Conservation (phyloP, 30 jellyfish, hydroid and myxozoan species). For the Turritopsis dohrnii region DNA sequence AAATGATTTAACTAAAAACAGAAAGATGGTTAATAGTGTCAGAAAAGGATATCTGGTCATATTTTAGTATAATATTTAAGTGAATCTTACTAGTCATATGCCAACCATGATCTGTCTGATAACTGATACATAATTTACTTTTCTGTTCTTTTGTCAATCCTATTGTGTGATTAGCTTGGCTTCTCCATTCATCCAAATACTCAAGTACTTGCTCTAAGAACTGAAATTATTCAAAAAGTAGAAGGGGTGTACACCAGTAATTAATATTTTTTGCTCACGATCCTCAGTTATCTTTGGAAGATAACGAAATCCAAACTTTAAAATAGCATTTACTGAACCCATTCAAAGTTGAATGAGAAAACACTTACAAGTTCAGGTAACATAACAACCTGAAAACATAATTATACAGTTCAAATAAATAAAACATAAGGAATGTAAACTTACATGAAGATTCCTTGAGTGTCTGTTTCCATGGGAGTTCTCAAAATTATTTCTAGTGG, state of each 20-base stretch:
- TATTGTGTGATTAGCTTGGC: background rate
- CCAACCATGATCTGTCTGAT: conserved; percentile 2
- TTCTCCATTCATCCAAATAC: conserved; percentile 6
- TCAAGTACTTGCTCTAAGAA: background rate
- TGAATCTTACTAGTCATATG: conserved; percentile 4
- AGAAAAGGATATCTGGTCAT: background rate
- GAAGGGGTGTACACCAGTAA: background rate
- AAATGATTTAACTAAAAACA: background rate
- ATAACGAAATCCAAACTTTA: conserved; percentile 10
- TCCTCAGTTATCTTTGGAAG: conserved; percentile 19
- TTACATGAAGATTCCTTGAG: conserved; percentile 17
- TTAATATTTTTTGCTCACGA: background rate
- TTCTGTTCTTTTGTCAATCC: conserved; percentile 7
- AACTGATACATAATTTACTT: background rate
- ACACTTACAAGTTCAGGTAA: conserved; percentile 9
- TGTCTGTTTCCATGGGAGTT: conserved; percentile 25
- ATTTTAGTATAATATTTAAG: background rate
- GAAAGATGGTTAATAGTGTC: background rate
- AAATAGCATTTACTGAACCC: background rate
- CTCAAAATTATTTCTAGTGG: conserved; percentile 29
- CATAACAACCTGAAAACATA: background rate
- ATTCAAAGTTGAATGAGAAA: background rate
- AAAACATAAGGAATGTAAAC: background rate
- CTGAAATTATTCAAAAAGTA: background rate
- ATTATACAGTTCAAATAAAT: background rate